Evolutionary conservation across 1,140 invertebrate genomes (phyloP).

Genomic region (Euura saliciscinereae): DNA sequence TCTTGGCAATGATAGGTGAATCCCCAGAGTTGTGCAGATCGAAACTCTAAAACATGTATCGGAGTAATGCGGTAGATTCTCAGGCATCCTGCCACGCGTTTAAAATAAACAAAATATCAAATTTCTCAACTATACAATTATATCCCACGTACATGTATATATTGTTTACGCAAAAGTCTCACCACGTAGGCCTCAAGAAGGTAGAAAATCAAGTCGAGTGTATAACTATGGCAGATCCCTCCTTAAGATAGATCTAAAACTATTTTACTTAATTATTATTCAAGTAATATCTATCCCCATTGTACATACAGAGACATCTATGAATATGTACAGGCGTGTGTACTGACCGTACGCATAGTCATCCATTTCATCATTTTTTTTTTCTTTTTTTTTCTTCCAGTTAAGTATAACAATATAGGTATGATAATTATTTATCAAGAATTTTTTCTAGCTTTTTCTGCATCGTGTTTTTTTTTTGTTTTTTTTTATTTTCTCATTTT

Average conservation of each 20-base stretch:
- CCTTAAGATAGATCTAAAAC: constrained; percentile 39
- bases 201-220: constrained; percentile 43
- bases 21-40: no score
- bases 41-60: no score
- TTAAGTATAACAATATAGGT: background rate
- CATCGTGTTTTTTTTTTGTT: background rate
- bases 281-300: constrained; percentile 42
- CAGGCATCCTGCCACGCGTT: background rate
- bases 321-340: constrained; percentile 48
- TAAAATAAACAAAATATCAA: background rate
- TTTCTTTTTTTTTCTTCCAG: constrained; percentile 7
- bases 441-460: background rate
- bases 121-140: background rate
- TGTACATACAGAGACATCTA: constrained; percentile 48
- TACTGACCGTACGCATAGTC: constrained; percentile 45
- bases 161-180: constrained; percentile 45
- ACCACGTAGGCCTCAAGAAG: constrained; percentile 44
- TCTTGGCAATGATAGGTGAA: no score
- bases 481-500: background rate
- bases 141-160: no score
- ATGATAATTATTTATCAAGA: background rate
- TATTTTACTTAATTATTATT: constrained; percentile 38
- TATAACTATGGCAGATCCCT: constrained; percentile 42
- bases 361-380: constrained; percentile 14
- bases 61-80: background rate